Percentiles rank a stretch among this genome's conserved stretches.
Evolutionary conservation across 1,140 invertebrate species (phyloP).

Genomic region (Drosophila persimilis): DNA sequence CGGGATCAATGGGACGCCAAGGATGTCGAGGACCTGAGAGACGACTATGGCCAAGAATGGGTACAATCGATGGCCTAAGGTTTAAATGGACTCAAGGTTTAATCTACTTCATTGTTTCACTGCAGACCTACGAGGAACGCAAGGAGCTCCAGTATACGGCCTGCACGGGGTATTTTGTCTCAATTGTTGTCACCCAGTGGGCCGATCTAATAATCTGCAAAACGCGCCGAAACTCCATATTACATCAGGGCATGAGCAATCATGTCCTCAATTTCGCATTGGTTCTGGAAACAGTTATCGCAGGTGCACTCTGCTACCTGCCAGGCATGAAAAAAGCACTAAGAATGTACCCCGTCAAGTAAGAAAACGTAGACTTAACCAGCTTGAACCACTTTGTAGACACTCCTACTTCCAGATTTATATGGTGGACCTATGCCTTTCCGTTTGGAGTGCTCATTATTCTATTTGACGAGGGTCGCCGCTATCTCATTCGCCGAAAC

Average conservation of each 20-base stretch:
- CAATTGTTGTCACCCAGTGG: conserved; percentile 94
- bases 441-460: conserved; percentile 90
- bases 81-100: no score
- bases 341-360: conserved; percentile 49
- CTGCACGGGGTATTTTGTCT: conserved; percentile 67
- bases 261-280: conserved; percentile 90
- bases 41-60: conserved; percentile 99
- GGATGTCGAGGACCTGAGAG: conserved; percentile 96
- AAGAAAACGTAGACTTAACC: not conserved
- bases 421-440: conserved; percentile 85
- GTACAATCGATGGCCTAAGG: conserved; percentile 83
- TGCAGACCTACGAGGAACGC: conserved; percentile 87
- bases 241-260: conserved; percentile 91
- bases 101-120: conserved; percentile 14
- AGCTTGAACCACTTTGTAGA: not conserved
- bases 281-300: conserved; percentile 89
- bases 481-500: conserved; percentile 86
- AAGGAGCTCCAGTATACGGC: conserved; percentile 92
- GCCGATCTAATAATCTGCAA: conserved; percentile 92
- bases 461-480: conserved; percentile 90
- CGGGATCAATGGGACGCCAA: conserved; percentile 97
- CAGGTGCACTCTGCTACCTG: conserved; percentile 88
- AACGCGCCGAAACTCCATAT: conserved; percentile 91
- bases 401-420: conserved; percentile 11
- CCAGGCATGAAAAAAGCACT: conserved; percentile 86